phyloP scores from a whole-genome alignment of 92 coral and sea anemone species.

The Heliopora coerulea region DNA sequence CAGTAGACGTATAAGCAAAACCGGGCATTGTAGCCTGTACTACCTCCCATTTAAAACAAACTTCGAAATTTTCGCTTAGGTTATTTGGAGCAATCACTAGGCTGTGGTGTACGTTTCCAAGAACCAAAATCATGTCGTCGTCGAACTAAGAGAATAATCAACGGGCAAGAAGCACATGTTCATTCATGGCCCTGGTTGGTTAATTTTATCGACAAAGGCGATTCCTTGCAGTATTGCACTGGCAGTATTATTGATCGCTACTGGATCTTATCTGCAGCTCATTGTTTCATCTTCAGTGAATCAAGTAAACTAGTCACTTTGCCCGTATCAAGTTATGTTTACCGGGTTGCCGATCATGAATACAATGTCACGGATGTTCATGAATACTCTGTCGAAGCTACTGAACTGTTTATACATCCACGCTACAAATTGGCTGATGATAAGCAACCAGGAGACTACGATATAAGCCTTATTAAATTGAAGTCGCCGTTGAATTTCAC shows the following conservation, averaged over 20 bases:
- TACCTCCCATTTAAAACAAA: too few relatives aligned
- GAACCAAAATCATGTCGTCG: neutral
- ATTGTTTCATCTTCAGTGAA: slow-evolving; percentile 61
- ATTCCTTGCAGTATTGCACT: slow-evolving; percentile 61
- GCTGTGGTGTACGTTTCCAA: slow-evolving; percentile 13
- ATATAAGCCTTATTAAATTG: slow-evolving; percentile 58
- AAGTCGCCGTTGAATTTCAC: slow-evolving; percentile 54
- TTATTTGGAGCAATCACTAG: neutral
- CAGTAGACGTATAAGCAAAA: too few relatives aligned
- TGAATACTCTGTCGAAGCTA: slow-evolving; percentile 55
- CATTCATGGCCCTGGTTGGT: slow-evolving; percentile 99
- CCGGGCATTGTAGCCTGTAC: too few relatives aligned
- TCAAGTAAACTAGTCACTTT: neutral
- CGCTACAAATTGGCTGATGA: slow-evolving; percentile 16
- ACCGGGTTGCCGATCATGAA: slow-evolving; percentile 60
- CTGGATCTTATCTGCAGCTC: slow-evolving; percentile 85
- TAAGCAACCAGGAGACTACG: slow-evolving; percentile 49
- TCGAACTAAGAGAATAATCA: slow-evolving; percentile 59
- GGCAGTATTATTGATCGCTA: slow-evolving; percentile 76
- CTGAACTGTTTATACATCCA: slow-evolving; percentile 53
- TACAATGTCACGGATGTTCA: slow-evolving; percentile 51
- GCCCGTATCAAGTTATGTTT: slow-evolving; percentile 3
- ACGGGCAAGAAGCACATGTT: slow-evolving; percentile 78
- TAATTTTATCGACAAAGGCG: slow-evolving; percentile 65
- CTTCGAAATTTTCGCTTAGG: neutral